Base-by-base conservation (phyloP, 2,797 vertebrate species). In the Gorsachius magnificus region DNA sequence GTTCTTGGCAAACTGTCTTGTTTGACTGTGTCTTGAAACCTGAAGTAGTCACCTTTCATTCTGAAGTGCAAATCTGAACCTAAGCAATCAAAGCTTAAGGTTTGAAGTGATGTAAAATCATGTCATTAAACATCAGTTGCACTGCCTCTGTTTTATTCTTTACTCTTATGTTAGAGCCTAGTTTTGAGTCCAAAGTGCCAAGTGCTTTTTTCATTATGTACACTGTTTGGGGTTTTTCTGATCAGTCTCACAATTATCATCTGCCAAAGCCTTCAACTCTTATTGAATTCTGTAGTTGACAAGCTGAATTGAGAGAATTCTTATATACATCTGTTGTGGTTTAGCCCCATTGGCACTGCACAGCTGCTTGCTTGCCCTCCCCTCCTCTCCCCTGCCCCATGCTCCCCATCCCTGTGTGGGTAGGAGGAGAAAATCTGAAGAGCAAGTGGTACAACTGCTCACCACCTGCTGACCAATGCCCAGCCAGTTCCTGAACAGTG, bases 161-260 rank as follows among this genome's bases (percentile, higher is more conserved):
- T 61, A 15, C 6, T 65, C 5, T 8, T 41, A 0, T 60, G 13
- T 58, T 20, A 33, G 10, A 78, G 14, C 48, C 26, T 48, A 16
- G 9, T 21, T 87, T 76, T 76, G 12, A 50, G 11, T 35, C 31
- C 11, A 10, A 48, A 75, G 17, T 53, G 28, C 6, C 20, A 60
- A 28, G 3, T 43, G 29, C 0, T 50, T 78, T 70, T 53, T 54
- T 60, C 33, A 28, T 57, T 71, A 33, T 2, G 8, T 24, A 45
- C 5, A 10, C 2, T 36, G 4, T 24, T 65, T 5, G 6, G 0
- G 1, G 2, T 36, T 78, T 70, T 85, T 76, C 13, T 87, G 10
- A 19, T 51, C 21, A 0, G 0, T 35, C 24, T 83, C 12, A 7
- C 16, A 28, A 8, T 33, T 8, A n/a, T 25, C 13, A 41, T 61